A percentile compares a stretch with the other conserved stretches of the same genome.
Evolutionary conservation across 2,888 invertebrate genomes (phyloP).

Genomic region (Adineta ricciae): DNA sequence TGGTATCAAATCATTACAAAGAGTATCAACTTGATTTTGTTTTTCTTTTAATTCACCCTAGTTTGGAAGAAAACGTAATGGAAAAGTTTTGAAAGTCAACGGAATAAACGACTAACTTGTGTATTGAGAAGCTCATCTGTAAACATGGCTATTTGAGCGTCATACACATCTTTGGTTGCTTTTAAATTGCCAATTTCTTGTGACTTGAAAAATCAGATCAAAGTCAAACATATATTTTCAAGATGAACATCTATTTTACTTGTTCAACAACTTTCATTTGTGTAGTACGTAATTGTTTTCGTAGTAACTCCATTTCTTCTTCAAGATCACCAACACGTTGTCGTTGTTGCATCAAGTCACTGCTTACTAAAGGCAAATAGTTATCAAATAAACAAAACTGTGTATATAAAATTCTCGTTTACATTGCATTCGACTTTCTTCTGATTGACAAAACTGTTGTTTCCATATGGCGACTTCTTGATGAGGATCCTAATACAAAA

Average conservation of each 20-base stretch:
- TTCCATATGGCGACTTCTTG: constrained; percentile 43
- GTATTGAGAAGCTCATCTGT: not conserved
- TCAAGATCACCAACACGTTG: constrained; percentile 46
- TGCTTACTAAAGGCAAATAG: constrained; percentile 46
- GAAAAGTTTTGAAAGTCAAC: not conserved
- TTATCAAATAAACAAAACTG: too few species aligned
- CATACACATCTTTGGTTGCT: not conserved
- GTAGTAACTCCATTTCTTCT: not conserved
- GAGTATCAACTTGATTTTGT: not conserved
- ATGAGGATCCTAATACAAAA: constrained; percentile 35
- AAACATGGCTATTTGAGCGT: not conserved
- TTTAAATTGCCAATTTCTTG: constrained; percentile 8
- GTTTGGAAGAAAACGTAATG: not conserved
- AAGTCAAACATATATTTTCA: too few species aligned
- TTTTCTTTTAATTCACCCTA: not conserved
- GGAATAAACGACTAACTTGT: not conserved
- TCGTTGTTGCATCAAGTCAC: constrained; percentile 49
- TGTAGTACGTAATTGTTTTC: not conserved
- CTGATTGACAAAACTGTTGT: constrained; percentile 52
- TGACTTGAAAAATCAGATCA: not conserved
- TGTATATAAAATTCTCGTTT: constrained; percentile 35
- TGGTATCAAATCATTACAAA: not conserved
- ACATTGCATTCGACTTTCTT: constrained; percentile 53
- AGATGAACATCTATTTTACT: constrained; percentile 24
- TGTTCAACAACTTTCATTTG: not conserved